Evolutionary conservation across 2,797 vertebrate species (phyloP).

Genomic region (Zenarchopterus dispar): DNA sequence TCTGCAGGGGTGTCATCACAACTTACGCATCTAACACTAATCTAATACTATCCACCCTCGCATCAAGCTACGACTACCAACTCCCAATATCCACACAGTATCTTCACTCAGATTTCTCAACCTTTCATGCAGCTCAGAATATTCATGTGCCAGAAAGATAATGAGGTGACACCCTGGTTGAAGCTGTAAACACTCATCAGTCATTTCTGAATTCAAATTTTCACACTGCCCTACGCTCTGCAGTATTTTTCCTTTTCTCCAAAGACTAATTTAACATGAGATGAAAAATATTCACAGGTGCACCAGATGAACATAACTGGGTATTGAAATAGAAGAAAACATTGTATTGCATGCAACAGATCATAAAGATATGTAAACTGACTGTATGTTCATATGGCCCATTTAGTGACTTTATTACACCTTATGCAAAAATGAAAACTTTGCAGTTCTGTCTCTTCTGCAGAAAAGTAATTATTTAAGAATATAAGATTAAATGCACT

Average conservation of each 20-base stretch:
- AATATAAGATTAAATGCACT: too few relatives aligned
- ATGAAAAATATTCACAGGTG: too few relatives aligned
- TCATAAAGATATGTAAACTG: too few relatives aligned
- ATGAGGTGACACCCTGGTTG: not conserved
- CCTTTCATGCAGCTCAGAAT: conserved; percentile 8
- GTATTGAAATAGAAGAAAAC: too few relatives aligned
- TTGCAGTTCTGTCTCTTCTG: too few relatives aligned
- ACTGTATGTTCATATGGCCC: too few relatives aligned
- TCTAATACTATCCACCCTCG: conserved; percentile 25
- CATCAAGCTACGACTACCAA: conserved; percentile 14
- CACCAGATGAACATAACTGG: too few relatives aligned
- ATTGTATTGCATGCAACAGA: too few relatives aligned
- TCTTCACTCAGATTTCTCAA: not conserved
- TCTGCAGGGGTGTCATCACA: conserved; percentile 69
- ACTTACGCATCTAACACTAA: conserved; percentile 46
- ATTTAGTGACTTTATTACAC: too few relatives aligned
- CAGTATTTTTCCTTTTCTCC: not conserved
- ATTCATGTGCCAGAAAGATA: not conserved
- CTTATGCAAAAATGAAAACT: too few relatives aligned
- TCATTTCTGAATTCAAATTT: conserved; percentile 3
- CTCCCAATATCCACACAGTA: not conserved
- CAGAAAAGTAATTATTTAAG: too few relatives aligned
- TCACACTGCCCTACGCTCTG: not conserved
- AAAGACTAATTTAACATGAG: too few relatives aligned
- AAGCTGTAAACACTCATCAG: not conserved